A percentile compares a stretch with the other conserved stretches of the same genome.
Evolutionary conservation across 1,140 invertebrate species (phyloP).

Genomic region (Bombus affinis): DNA sequence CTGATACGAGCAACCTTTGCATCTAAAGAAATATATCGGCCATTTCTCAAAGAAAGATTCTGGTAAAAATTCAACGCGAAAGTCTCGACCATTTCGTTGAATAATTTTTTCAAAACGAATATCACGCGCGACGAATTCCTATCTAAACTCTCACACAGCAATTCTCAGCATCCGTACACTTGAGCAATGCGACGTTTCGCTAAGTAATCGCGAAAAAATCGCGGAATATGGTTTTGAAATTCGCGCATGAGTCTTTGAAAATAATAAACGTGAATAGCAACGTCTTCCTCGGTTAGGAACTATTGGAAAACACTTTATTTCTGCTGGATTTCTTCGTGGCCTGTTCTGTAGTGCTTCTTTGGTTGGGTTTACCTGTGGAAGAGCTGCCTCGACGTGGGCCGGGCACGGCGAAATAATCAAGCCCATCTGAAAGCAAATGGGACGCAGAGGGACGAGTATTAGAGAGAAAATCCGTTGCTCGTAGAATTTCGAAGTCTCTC

Average conservation of each 20-base stretch:
- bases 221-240: neutral
- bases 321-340: neutral
- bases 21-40: too few relatives aligned
- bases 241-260: neutral
- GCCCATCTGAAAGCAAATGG: slow-evolving; percentile 66
- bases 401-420: slow-evolving; percentile 60
- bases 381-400: slow-evolving; percentile 49
- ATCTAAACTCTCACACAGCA: neutral
- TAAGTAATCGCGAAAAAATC: neutral
- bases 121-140: neutral
- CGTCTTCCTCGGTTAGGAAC: neutral
- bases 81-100: neutral
- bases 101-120: neutral
- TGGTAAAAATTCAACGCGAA: neutral
- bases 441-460: slow-evolving; percentile 9
- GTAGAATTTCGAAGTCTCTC: neutral
- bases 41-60: neutral
- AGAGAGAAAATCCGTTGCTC: neutral
- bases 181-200: neutral
- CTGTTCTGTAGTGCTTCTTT: neutral
- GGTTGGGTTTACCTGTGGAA: slow-evolving; percentile 33
- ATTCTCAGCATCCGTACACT: neutral
- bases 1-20: too few relatives aligned
- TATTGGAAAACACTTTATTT: neutral
- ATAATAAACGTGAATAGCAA: neutral